These are phyloP conservation scores for Barnardius zonarius DNA, from an alignment of 2,113 vertebrate species.

Conservation along the genomic window DNA sequence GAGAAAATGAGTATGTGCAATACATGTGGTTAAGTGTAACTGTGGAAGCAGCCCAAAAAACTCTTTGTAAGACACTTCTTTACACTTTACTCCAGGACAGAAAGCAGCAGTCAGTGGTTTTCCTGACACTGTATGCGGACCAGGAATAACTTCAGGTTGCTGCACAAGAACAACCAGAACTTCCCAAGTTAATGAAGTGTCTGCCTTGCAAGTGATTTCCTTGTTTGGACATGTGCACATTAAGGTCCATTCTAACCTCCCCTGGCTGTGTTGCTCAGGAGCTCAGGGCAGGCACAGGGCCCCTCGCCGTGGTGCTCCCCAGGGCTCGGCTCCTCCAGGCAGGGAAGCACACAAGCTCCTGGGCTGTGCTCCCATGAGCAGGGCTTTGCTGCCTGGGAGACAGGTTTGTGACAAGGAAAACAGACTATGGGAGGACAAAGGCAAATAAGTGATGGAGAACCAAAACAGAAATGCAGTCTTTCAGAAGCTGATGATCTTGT, in stretches of 20 bases:
- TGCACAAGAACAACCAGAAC: neutral
- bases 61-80: neutral
- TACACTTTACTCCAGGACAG: neutral
- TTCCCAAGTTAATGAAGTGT: neutral
- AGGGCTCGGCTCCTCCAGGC: rapidly evolving
- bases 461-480: neutral
- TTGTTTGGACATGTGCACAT: neutral
- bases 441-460: neutral
- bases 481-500: neutral
- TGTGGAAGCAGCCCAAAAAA: conserved; percentile 21
- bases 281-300: neutral
- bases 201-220: neutral
- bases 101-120: conserved; percentile 13
- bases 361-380: neutral
- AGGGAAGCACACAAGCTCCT: neutral
- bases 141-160: neutral
- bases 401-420: neutral
- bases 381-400: neutral
- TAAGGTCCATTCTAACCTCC: too few species aligned
- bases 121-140: neutral
- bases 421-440: neutral
- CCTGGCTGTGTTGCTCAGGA: neutral
- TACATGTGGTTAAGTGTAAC: neutral
- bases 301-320: rapidly evolving
- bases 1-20: conserved; percentile 16